Conservation (phyloP, 2,888 invertebrate species). For the Tridacna gigas region DNA sequence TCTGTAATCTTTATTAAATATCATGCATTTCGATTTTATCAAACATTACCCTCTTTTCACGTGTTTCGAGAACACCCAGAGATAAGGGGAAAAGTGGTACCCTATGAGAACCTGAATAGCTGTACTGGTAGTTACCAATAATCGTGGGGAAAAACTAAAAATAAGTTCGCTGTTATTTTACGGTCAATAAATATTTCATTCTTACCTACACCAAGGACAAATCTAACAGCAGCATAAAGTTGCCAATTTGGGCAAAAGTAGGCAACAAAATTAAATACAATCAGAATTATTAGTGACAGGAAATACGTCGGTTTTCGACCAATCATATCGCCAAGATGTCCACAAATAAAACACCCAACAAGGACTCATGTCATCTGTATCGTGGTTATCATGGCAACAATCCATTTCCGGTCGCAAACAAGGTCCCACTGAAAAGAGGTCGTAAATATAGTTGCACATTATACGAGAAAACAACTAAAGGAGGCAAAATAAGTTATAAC, state of each 20-base stretch:
- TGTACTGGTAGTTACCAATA: no score
- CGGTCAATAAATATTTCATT: background rate
- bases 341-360: constrained; percentile 66
- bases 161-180: no score
- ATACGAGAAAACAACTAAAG: no score
- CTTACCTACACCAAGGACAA: constrained; percentile 63
- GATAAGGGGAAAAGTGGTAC: no score
- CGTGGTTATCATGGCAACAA: constrained; percentile 61
- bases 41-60: no score
- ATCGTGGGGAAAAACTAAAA: no score
- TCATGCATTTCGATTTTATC: no score
- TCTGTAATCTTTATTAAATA: no score
- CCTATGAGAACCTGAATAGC: no score
- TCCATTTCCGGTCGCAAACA: constrained; percentile 65
- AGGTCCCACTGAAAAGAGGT: constrained; percentile 64
- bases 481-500: no score
- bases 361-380: constrained; percentile 72
- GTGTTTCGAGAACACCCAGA: no score
- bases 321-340: constrained; percentile 65
- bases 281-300: constrained; percentile 44
- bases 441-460: no score
- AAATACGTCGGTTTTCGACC: constrained; percentile 71
- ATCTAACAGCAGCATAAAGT: constrained; percentile 67
- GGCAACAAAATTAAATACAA: constrained; percentile 58
- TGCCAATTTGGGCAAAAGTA: constrained; percentile 71